A percentile compares a stretch with the other conserved stretches of the same genome.
Conservation (phyloP, 2,888 invertebrate species). For the Aspidiotus destructor region DNA sequence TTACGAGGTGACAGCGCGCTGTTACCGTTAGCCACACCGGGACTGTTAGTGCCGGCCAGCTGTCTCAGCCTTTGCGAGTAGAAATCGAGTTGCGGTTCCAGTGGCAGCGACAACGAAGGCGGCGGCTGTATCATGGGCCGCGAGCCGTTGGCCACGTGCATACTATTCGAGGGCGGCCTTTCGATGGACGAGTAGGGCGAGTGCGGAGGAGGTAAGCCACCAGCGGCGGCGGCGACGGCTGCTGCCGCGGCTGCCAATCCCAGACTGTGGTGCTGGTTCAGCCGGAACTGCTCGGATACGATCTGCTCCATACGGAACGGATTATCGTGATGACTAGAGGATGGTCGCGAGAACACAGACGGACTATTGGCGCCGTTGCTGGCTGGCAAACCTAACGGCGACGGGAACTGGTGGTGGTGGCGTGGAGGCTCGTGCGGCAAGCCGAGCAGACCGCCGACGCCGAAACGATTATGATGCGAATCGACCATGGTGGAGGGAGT, state of each 20-base stretch:
- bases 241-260: constrained; percentile 63
- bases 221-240: constrained; percentile 52
- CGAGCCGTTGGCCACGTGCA: constrained; percentile 12
- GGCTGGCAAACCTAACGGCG: constrained; percentile 46
- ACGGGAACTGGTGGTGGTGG: constrained; percentile 44
- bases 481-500: constrained; percentile 57
- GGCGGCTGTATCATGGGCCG: constrained; percentile 29
- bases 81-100: constrained; percentile 92
- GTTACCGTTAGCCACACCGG: constrained; percentile 60
- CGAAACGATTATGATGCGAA: constrained; percentile 55
- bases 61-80: constrained; percentile 99
- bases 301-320: constrained; percentile 74
- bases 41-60: constrained; percentile 91
- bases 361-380: constrained; percentile 37
- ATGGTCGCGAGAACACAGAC: constrained; percentile 63
- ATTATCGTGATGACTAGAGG: constrained; percentile 63
- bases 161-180: constrained; percentile 10
- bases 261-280: constrained; percentile 56
- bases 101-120: constrained; percentile 42
- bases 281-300: constrained; percentile 68
- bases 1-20: constrained; percentile 43
- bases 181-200: constrained; percentile 38
- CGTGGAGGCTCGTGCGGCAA: constrained; percentile 57
- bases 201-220: constrained; percentile 44
- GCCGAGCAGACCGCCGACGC: constrained; percentile 59